Evolutionary conservation across 2,888 invertebrate genomes (phyloP), one percentile per base, ranked within the genome.

Genomic region (Melitaea athalia): DNA sequence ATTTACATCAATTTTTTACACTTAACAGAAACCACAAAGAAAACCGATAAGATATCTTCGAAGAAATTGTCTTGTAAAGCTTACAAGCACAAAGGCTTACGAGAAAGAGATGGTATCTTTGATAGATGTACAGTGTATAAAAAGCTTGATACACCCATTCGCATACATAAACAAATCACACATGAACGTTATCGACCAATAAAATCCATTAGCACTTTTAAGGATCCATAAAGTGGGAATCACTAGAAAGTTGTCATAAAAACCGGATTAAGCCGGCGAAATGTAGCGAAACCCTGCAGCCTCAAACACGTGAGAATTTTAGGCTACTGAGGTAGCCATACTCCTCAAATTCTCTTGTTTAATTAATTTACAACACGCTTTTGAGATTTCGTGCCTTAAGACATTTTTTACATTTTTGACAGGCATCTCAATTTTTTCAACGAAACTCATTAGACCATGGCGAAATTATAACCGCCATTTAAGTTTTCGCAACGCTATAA

Each of bases 221-320:
- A 83, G 91, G 88, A 73, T 80, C 77, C 83, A 80, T 84, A 75
- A 74, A 79, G 80, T 75, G 85, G 85, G 91, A 89, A 89, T 88
- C 89, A 88, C 82, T 91, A 91, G 88, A 88, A 91, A 89, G 87
- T 87, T 81, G 81, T 83, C 81, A 85, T 81, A 84, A 85, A 85
- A 87, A 88, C 87, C 84, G 84, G 86, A 84, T 85, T 85, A 84
- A 57, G 10, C 76, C 78, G 53, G 65, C 63, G 38, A 63, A 78
- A 78, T 78, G 81, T 78, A 81, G 79, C 81, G 81, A 86, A 88
- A 72, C 72, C 74, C 75, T 73, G 75, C 74, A 73, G 66, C 69
- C 70, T 60, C 61, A 57, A 68, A 64, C 77, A 73, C 71, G 74
- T 75, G 72, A 61, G 69, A 72, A 70, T 70, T 66, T 57, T 57